These are phyloP conservation scores for Dreissena rostriformis DNA, from an alignment of 1,140 invertebrate genomes.

Conservation along the genomic window DNA sequence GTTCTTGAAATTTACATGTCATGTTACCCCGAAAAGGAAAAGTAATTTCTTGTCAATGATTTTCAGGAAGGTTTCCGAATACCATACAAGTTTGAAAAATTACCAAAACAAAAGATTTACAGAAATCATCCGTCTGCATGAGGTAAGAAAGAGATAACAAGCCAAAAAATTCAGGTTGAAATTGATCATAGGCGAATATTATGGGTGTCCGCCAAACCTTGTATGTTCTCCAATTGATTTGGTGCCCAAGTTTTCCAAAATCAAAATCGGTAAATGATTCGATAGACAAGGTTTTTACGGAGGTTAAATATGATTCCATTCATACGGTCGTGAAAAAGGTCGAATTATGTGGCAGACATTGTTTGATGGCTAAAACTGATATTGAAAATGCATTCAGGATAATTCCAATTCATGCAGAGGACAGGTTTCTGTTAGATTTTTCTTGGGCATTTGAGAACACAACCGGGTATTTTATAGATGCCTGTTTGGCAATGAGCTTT, in stretches of 20 bases:
- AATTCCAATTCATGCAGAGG: conserved; percentile 31
- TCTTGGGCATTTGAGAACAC: not conserved
- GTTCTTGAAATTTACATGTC: no score
- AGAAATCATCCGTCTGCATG: no score
- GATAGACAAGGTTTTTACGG: conserved; percentile 12
- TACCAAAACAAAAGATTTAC: no score
- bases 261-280: conserved; percentile 18
- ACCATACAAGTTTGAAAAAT: no score
- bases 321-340: conserved; percentile 29
- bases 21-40: no score
- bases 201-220: conserved; percentile 7
- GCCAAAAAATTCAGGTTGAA: no score
- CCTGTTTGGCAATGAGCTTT: conserved; percentile 34
- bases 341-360: conserved; percentile 4
- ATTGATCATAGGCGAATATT: conserved; percentile 7
- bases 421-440: conserved; percentile 33
- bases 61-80: no score
- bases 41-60: no score
- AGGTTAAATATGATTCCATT: conserved; percentile 20
- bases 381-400: conserved; percentile 45
- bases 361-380: conserved; percentile 32
- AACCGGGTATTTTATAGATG: conserved; percentile 22
- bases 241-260: conserved; percentile 36
- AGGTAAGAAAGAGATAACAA: no score
- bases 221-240: conserved; percentile 28